Evolutionary conservation across 1,140 invertebrate genomes (phyloP), one percentile per base, ranked within the genome.

Genomic region (Drosophila malerkotliana): DNA sequence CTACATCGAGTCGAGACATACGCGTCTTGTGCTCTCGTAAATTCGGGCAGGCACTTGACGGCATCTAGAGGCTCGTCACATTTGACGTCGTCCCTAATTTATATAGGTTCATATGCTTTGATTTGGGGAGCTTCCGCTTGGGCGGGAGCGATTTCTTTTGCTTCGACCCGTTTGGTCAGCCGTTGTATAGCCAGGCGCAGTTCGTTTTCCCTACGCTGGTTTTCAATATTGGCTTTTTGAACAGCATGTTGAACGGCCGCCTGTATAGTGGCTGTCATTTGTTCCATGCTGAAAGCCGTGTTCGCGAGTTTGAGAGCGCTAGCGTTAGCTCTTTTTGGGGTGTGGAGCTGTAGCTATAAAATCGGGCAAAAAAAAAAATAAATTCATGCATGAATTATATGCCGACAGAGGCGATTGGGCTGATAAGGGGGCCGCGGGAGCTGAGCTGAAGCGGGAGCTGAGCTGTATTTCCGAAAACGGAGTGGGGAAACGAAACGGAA

Each of bases 51-150:
- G 21, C 21, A 21, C 2, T 21, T 21, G 21, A 21, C 21, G 21
- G 21, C 21, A 21, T 21, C 21, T 21, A 21, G 21, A 0, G 21
- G 21, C 21, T 21, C 21, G 21, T 21, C 21, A 21, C 21, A 21
- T 21, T 21, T 21, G 21, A 21, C 21, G 21, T 21, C 21, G 21
- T 21, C 21, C 21, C 21, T 21, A 21, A 21, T 21, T 21, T 21
- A 2, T 21, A 21, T 21, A 21, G 39, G 39, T 41, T 41, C 39
- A 68, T 21, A 37, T 2, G 4, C 39, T 6, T 41, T 41, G n/a
- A 41, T 14, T 14, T 14, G n/a, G n/a, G 12, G n/a, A 41, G 39
- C 39, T 41, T 45, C 41, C 41, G 41, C 15, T 45, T 45, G 41
- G 15, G 41, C 41, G 41, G 41, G 41, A 45, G 41, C 14, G 41